Base-by-base conservation (phyloP, 2,113 vertebrate species). In the Isurus oxyrinchus region DNA sequence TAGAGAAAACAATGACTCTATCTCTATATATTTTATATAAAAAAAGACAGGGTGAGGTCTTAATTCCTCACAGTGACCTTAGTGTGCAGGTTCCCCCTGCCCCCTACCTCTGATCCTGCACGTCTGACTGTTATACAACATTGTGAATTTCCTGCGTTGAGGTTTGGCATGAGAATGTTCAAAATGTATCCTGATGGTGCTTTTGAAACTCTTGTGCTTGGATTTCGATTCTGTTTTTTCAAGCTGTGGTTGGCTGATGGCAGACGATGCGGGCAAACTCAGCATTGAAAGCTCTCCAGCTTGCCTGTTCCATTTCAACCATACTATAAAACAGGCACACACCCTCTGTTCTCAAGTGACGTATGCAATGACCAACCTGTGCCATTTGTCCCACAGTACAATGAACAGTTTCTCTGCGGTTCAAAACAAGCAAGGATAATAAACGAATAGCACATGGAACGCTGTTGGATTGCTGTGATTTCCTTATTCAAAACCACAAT, bases 401-500 rank as follows among this genome's bases (percentile, higher is more conserved):
- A 57, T 44, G 96, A 59, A 21, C 81, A 76, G 76, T 96, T 93
- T 35, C 57, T 84, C 27, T 94, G 67, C 69, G 76, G n/a, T 96
- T 96, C 53, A 96, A 94, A 93, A 95, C 63, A 93, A 55, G 87
- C 96, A 81, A 67, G 44, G 96, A 94, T 16, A 53, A 66, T 55
- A 69, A 94, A 69, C 66, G 8, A 96, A 93, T 76, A 90, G 49
- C 40, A 72, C 63, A 57, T 53, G 69, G 66, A 88, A 53, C 67
- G 27, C 49, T 57, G 67, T n/a, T 69, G 49, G 63, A 91, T 95
- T 40, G 55, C 67, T 79, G 66, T n/a, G 86, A 59, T 76, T 90
- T 96, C 95, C 44, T 69, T 63, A 67, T 86, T 69, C 96, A 95
- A 84, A 96, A 96, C 96, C 96, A 96, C 96, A 96, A 96, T 96